Evolutionary conservation across 2,888 invertebrate genomes (phyloP), one percentile per base, ranked within the genome.

Genomic region (Halictus quadricinctus): DNA sequence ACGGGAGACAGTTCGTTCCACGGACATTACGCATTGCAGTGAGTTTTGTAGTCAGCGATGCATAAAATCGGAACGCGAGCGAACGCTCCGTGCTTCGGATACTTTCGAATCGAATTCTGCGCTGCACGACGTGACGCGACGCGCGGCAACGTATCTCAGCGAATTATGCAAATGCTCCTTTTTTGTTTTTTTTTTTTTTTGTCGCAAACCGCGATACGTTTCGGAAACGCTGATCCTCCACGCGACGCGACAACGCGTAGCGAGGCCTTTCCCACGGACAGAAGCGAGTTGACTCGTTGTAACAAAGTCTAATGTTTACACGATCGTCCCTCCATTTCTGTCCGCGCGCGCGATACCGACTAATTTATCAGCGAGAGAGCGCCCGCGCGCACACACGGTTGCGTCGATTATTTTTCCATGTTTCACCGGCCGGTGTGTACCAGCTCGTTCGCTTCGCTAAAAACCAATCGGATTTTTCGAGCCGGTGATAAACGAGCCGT

Each of bases 21-120:
- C 58, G 84, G 43, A 54, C 79, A 79, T 87, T 85, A 80, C 83
- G 82, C 79, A 78, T 83, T 80, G 81, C 79, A 76, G 85, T 79
- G 77, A 83, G 80, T 85, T 83, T 81, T 74, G 76, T 46, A 72
- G 72, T 36, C 85, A 80, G 81, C 83, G 79, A 87, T 85, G 85
- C 87, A 81, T 83, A 87, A 87, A 87, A 85, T 85, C 81, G 85
- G 74, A 85, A 87, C 58, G 69, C 69, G 83, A 75, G 79, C 82
- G 58, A 76, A 15, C 60, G 58, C 80, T 29, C 76, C 79, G 46
- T 70, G 76, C 73, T 78, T 79, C 48, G 43, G 82, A 85, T 87
- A 87, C 82, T 80, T 85, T 84, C 78, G 69, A 85, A 70, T 69
- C 66, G 48, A 48, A 48, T 18, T 80, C 72, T 21, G n/a, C 76